Evolutionary conservation across 2,113 vertebrate genomes (phyloP).

Genomic region (Macquaria ambigua): DNA sequence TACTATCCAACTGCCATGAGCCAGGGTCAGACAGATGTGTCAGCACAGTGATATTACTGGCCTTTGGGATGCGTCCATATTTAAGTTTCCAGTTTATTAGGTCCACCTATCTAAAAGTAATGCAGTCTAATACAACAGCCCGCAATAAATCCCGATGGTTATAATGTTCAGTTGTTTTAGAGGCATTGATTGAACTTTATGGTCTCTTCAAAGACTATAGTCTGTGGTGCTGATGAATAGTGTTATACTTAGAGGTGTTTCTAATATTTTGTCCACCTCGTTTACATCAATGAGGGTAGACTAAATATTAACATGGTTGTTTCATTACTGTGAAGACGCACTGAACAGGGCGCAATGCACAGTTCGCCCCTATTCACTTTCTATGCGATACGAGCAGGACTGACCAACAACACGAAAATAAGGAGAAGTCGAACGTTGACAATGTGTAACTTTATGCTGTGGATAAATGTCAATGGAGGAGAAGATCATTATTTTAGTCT

Average conservation of each 20-base stretch:
- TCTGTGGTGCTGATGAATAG: not conserved
- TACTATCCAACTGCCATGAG: not conserved
- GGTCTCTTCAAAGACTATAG: not conserved
- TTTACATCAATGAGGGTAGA: not conserved
- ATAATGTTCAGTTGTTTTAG: too few relatives aligned
- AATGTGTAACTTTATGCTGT: not conserved
- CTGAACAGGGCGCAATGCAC: not conserved
- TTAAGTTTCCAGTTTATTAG: not conserved
- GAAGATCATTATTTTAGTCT: not conserved
- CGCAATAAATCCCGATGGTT: too few relatives aligned
- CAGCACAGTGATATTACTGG: slow-evolving; percentile 21
- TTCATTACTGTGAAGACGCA: not conserved
- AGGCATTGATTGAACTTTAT: not conserved
- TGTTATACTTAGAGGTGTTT: not conserved
- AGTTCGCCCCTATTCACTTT: not conserved
- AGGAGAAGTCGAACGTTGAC: not conserved
- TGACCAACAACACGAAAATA: not conserved
- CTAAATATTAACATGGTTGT: not conserved
- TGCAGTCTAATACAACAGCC: too few relatives aligned
- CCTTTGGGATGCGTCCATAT: slow-evolving; percentile 2
- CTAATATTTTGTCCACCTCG: not conserved
- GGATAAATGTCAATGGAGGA: not conserved
- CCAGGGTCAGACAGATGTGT: slow-evolving; percentile 33
- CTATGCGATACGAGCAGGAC: too few relatives aligned
- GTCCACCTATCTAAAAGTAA: too few relatives aligned